Evolutionary conservation across 2,888 invertebrate species (phyloP).

Genomic region (Dryadula phaetusa): DNA sequence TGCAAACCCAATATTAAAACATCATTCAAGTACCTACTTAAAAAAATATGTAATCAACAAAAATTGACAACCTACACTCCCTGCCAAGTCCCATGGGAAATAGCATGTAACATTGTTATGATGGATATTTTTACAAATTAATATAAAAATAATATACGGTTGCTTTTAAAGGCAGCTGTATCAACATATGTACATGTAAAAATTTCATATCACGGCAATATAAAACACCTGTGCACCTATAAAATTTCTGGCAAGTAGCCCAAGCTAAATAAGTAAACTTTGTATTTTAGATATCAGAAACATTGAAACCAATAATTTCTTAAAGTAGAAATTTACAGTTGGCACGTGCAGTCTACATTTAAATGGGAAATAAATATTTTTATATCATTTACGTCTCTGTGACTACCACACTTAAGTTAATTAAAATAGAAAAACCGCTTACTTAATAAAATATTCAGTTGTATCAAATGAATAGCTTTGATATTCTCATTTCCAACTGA

Average conservation of each 20-base stretch:
- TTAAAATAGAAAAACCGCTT: conserved; percentile 26
- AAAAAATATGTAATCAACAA: not conserved
- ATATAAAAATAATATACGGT: not conserved
- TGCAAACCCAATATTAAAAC: not conserved
- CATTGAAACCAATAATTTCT: not conserved
- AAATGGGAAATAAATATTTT: conserved; percentile 1
- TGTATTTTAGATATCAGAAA: conserved; percentile 3
- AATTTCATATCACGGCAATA: conserved; percentile 18
- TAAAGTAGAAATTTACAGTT: not conserved
- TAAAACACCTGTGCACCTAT: conserved; percentile 17
- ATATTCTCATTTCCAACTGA: conserved; percentile 26
- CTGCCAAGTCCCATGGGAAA: not conserved
- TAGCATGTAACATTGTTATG: not conserved
- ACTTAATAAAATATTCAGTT: conserved; percentile 27
- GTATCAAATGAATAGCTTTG: conserved; percentile 18
- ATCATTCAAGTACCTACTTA: too few relatives aligned
- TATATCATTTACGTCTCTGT: not conserved
- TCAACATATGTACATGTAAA: conserved; percentile 8
- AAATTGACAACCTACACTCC: not conserved
- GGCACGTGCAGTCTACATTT: not conserved
- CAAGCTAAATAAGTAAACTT: conserved; percentile 18
- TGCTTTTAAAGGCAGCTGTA: not conserved
- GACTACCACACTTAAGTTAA: conserved; percentile 19
- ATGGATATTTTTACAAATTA: conserved; percentile 8
- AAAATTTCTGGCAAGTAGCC: conserved; percentile 15